Conservation (phyloP, 1,140 invertebrate species). For the Adoxophyes honmai region DNA sequence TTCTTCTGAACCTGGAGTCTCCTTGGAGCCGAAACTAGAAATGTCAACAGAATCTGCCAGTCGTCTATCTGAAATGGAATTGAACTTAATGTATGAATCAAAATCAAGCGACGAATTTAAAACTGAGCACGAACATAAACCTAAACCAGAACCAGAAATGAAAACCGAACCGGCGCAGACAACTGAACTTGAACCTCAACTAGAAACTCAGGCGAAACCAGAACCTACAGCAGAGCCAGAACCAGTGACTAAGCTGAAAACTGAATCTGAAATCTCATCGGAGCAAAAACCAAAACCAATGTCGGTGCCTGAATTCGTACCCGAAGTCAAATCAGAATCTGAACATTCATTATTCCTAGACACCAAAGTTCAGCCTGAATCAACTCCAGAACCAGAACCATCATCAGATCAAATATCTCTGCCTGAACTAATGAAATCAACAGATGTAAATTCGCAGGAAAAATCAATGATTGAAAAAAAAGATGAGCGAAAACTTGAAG, state of each 20-base stretch:
- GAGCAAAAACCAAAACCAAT: constrained; percentile 37
- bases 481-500: constrained; percentile 19
- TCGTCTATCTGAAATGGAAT: too few relatives aligned
- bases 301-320: constrained; percentile 39
- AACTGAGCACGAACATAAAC: constrained; percentile 25
- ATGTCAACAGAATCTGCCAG: constrained; percentile 25
- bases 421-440: not conserved
- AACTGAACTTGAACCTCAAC: constrained; percentile 21
- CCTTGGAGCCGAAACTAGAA: constrained; percentile 25
- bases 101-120: not conserved
- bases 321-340: constrained; percentile 19
- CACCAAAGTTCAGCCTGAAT: constrained; percentile 27
- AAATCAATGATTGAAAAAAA: not conserved
- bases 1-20: constrained; percentile 29
- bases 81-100: too few relatives aligned
- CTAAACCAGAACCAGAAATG: constrained; percentile 33
- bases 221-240: constrained; percentile 30
- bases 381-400: constrained; percentile 20
- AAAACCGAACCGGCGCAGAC: constrained; percentile 23
- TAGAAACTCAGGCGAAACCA: constrained; percentile 13
- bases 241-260: constrained; percentile 28
- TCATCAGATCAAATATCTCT: constrained; percentile 27
- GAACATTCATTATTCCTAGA: constrained; percentile 33
- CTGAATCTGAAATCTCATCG: constrained; percentile 32
- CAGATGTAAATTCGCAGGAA: too few relatives aligned